Percentiles rank a stretch among this genome's conserved stretches.
Conservation (phyloP, 2,888 invertebrate species). For the Brenthis ino region DNA sequence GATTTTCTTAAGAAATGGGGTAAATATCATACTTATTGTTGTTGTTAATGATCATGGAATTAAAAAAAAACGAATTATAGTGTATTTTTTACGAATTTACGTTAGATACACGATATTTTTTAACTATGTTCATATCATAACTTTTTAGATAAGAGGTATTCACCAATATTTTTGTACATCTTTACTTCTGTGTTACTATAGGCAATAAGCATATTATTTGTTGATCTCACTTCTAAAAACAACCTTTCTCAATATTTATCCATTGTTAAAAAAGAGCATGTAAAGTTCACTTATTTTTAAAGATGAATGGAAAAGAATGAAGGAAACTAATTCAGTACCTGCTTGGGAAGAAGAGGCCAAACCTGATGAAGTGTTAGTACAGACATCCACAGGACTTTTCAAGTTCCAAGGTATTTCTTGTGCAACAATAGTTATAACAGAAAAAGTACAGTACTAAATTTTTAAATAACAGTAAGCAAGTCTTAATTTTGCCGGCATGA, state of each 20-base stretch:
- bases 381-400: constrained; percentile 91
- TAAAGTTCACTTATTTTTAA: constrained; percentile 33
- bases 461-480: not conserved
- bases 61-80: too few species aligned
- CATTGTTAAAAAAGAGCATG: not conserved
- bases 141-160: too few species aligned
- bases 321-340: constrained; percentile 83
- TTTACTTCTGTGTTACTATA: not conserved
- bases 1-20: constrained; percentile 92
- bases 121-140: too few species aligned
- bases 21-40: constrained; percentile 41
- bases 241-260: not conserved
- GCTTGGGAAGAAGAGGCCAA: constrained; percentile 73
- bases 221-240: not conserved
- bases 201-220: too few species aligned
- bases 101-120: too few species aligned
- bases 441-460: not conserved
- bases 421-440: not conserved
- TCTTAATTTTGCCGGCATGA: too few species aligned
- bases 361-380: constrained; percentile 87
- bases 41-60: too few species aligned
- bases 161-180: too few species aligned
- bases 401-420: constrained; percentile 86
- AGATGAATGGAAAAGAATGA: constrained; percentile 92
- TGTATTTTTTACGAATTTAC: too few species aligned